These are phyloP conservation scores for Indri indri DNA, from an alignment of 2,113 vertebrate genomes.

Conservation along the genomic window DNA sequence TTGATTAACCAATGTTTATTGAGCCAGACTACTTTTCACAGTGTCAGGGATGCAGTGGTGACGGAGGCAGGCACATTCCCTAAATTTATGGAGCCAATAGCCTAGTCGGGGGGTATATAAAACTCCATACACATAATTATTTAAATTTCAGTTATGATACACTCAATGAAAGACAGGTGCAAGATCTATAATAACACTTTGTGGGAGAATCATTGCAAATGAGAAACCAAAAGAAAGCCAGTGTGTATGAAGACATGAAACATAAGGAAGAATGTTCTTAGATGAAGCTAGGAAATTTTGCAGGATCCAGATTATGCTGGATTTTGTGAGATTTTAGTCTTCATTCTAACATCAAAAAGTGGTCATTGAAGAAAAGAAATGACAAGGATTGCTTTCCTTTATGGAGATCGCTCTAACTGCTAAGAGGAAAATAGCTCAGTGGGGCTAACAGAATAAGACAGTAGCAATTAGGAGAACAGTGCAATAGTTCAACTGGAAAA, in stretches of 20 bases:
- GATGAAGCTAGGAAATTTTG: background rate
- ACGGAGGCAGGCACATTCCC: background rate
- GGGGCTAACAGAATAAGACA: background rate
- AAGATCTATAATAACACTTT: background rate
- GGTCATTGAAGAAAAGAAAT: background rate
- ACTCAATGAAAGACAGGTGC: background rate
- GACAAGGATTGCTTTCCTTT: background rate
- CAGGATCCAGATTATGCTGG: background rate
- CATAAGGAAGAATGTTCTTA: background rate
- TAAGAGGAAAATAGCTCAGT: background rate
- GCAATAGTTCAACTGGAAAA: background rate
- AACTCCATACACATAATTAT: background rate
- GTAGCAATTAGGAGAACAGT: background rate
- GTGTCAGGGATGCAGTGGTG: background rate
- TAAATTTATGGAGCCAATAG: background rate
- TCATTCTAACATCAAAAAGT: background rate
- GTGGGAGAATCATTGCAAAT: background rate
- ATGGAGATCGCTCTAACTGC: background rate
- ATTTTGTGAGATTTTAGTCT: background rate
- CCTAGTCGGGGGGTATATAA: background rate
- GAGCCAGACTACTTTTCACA: background rate
- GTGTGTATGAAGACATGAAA: background rate
- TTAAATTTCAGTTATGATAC: background rate
- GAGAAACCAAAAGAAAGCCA: background rate
- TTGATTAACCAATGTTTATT: background rate